These are phyloP conservation scores for Callospermophilus lateralis DNA, from an alignment of 2,113 vertebrate species.

Conservation along the genomic window DNA sequence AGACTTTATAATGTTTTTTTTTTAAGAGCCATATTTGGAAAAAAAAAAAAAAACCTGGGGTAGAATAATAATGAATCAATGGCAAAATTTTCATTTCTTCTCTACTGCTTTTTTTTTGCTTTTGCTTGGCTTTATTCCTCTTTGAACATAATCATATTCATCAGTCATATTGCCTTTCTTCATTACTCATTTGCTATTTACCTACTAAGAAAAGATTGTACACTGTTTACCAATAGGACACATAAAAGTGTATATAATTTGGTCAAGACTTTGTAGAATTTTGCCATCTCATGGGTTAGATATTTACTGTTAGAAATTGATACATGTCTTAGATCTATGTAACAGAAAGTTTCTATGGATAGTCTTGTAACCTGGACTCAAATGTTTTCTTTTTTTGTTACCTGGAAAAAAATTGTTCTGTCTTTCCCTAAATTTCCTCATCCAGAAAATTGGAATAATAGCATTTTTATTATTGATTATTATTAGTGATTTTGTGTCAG, in stretches of 20 bases:
- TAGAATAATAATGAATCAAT: neutral
- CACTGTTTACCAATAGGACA: neutral
- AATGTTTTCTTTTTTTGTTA: neutral
- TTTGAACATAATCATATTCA: neutral
- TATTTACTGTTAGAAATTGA: neutral
- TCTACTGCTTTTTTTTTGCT: neutral
- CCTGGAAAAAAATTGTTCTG: neutral
- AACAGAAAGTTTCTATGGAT: neutral
- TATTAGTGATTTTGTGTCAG: neutral
- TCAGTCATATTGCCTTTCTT: neutral
- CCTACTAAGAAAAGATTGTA: neutral
- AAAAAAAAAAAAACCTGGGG: neutral
- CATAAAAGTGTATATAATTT: neutral
- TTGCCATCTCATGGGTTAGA: neutral
- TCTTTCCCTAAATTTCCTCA: slow-evolving; percentile 3
- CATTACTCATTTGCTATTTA: neutral
- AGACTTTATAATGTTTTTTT: neutral
- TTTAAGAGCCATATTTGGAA: neutral
- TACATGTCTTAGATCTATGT: neutral
- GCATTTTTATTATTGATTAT: neutral
- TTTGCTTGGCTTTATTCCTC: neutral
- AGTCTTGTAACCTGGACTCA: neutral
- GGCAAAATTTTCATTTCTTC: neutral
- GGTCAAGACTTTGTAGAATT: neutral
- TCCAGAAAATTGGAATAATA: neutral